Evolutionary conservation across 2,888 invertebrate species (phyloP), one percentile per base, ranked within the genome.

Genomic region (Lithophane ornitopus): DNA sequence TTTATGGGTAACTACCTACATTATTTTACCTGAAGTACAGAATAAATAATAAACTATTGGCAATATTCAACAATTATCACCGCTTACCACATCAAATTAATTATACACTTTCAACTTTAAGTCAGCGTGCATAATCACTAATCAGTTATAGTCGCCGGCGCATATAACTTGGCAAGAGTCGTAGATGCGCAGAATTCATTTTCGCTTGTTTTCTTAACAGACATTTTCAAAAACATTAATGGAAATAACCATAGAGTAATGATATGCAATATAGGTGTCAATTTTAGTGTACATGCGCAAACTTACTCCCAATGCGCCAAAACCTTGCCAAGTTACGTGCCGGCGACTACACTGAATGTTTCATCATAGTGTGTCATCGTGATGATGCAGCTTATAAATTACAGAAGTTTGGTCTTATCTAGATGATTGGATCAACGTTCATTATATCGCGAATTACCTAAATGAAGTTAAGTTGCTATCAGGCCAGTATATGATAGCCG

Each of bases 81-180:
- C 19, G 63, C 28, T 54, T 11, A 46, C 28, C 52, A 39, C 41
- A 46, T n/a, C 26, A 44, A 80, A 72, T 68, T 34, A 44, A 61
- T 62, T 63, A 34, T 34, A 46, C 44, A 73, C 68, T 69, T 65
- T 79, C 22, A 67, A 78, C 72, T 73, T 16, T 14, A n/a, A 28
- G 9, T 26, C 14, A 9, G 44, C 59, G n/a, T 49, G 22, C 54
- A 28, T 52, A 69, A 28, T 26, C 63, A 44, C n/a, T 52, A 69
- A 28, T 26, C 63, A 44, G 41, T 41, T 52, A 6, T 34, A 34
- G 34, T 34, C 34, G 6, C 34, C 34, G 34, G 34, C 34, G 34
- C 6, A 34, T 34, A 6, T 34, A 34, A 34, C 4, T 34, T 34
- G 34, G 3, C 34, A 34, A 34, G 4, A 34, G 3, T 34, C 34